Evolutionary conservation across 2,888 invertebrate species (phyloP).

Genomic region (Sminthurinus aureus): DNA sequence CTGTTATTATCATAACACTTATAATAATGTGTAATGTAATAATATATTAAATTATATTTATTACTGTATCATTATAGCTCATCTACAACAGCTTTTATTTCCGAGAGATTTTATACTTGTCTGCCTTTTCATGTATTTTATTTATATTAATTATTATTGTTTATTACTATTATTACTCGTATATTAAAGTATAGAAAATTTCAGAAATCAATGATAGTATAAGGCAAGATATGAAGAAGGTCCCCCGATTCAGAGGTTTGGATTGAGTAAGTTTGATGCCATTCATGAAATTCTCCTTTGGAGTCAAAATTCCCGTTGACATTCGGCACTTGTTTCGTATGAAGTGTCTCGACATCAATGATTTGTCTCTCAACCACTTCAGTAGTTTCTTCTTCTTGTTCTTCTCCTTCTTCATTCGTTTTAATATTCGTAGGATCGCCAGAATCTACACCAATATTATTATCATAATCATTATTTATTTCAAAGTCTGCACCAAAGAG

Average conservation of each 20-base stretch:
- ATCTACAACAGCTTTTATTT: too few species aligned
- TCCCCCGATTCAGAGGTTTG: conserved; percentile 79
- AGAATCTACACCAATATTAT: too few species aligned
- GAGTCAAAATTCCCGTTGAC: conserved; percentile 67
- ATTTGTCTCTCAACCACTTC: conserved; percentile 10
- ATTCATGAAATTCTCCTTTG: conserved; percentile 78
- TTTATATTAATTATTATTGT: too few species aligned
- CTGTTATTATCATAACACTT: too few species aligned
- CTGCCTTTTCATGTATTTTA: too few species aligned
- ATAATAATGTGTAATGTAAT: too few species aligned
- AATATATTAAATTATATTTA: too few species aligned
- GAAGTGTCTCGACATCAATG: conserved; percentile 64
- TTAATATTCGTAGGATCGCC: neutral
- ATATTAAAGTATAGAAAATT: neutral
- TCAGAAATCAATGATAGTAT: conserved; percentile 90
- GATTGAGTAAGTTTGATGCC: conserved; percentile 85
- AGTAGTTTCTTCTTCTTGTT: neutral
- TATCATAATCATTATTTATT: conserved; percentile 4
- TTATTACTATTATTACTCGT: too few species aligned
- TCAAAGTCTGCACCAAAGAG: conserved; percentile 21
- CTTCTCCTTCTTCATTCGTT: neutral
- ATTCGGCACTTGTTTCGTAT: conserved; percentile 63
- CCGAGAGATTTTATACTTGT: too few species aligned
- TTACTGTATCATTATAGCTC: too few species aligned
- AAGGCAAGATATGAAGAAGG: conserved; percentile 90